Evolutionary conservation across 2,113 vertebrate genomes (phyloP), one percentile per base, ranked within the genome.

Genomic region (Eclectus roratus): DNA sequence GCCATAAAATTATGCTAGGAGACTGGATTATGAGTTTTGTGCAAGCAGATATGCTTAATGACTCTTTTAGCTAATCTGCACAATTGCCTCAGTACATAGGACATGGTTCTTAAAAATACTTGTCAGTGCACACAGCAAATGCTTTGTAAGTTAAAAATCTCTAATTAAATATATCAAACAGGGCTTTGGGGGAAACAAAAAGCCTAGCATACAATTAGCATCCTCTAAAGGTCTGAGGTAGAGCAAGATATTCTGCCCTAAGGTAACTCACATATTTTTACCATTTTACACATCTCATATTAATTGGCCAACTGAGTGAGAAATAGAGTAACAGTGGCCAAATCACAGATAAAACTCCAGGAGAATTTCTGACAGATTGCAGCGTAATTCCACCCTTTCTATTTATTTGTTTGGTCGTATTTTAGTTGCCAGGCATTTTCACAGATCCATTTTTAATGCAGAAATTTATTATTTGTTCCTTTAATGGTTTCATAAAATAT

Each of bases 401-500:
- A 35, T 91, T 95, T 89, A 50, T 94, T 88, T 92, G 77, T 86
- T 92, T 94, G 76, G 87, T 95, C 96, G 84, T 7, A 89, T 86
- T 93, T 96, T 80, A 86, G 79, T 91, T 90, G 73, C 81, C 88
- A 85, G 56, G 71, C 63, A 73, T 35, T 91, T 86, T 89, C 78
- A 85, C 85, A 56, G 76, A 93, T 66, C 44, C 88, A 92, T 94
- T 94, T 95, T 93, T 80, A 89, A 92, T 76, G 53, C 41, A 92
- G 83, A 94, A 94, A 93, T 82, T 84, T 93, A 92, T 95, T 96
- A 97, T 96, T 96, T 93, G 94, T 88, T 93, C 84, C 74, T 89
- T 86, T 95, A 96, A 95, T 88, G 85, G 87, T 87, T 94, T 94
- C 79, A 96, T 96, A 86, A 96, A 96, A 95, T 95, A 96, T 97